Conservation (phyloP, 2,113 vertebrate genomes). For the Eolophus roseicapilla region DNA sequence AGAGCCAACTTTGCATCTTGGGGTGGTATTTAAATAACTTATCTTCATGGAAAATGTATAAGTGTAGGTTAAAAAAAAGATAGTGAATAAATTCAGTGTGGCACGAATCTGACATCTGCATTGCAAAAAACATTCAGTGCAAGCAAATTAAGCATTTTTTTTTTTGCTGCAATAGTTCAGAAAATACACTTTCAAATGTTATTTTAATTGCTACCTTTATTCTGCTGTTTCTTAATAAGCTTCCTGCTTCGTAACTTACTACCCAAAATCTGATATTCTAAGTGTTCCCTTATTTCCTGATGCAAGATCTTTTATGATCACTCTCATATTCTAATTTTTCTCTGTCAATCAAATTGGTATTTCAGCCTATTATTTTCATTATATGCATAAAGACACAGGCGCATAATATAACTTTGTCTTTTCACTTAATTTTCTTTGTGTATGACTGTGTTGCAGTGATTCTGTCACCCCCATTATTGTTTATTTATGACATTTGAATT, state of each 20-base stretch:
- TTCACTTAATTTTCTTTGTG: not conserved
- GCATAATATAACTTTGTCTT: not conserved
- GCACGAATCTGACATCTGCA: constrained; percentile 52
- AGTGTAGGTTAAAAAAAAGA: not conserved
- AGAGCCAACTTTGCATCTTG: constrained; percentile 32
- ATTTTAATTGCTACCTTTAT: constrained; percentile 47
- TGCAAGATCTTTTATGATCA: not conserved
- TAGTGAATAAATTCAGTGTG: constrained; percentile 65
- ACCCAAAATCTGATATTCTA: constrained; percentile 1
- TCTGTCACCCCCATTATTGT: not conserved
- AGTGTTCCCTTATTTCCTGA: not conserved
- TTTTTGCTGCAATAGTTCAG: not conserved
- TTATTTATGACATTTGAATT: not conserved
- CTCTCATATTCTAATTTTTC: not conserved
- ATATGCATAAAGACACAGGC: not conserved
- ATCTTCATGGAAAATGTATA: constrained; percentile 53
- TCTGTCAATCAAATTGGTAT: constrained; percentile 13
- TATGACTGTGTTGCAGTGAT: not conserved
- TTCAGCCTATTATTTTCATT: constrained; percentile 7
- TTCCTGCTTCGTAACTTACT: not conserved
- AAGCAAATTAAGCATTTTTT: not conserved
- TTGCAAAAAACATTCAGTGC: constrained; percentile 48
- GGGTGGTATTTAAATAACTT: constrained; percentile 54
- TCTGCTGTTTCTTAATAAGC: constrained; percentile 15
- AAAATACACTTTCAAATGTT: constrained; percentile 13